Evolutionary conservation across 2,797 vertebrate species (phyloP), one percentile per base, ranked within the genome.

Genomic region (Parauchenoglanis punctatus): DNA sequence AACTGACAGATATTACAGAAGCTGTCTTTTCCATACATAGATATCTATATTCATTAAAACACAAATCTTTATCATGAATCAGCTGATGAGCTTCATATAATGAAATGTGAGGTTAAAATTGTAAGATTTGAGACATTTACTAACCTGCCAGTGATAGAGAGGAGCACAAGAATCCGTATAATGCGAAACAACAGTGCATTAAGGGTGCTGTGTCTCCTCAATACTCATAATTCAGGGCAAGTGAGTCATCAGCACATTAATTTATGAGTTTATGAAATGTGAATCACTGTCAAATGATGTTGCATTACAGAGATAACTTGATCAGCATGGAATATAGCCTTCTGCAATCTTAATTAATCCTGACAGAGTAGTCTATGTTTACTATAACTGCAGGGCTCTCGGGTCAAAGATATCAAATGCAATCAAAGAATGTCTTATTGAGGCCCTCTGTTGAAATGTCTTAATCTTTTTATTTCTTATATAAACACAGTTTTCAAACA

Each of bases 381-480:
- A 95, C 94, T 94, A 93, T 94, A 92, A 94, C 91, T 85, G 77
- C 90, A 93, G 91, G 92, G 93, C 92, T 92, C 94, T 95, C 94
- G 94, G 94, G 95, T 95, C 91, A 91, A 91, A 88, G 87, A 88
- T 93, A 93, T 91, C 91, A 93, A 93, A 94, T 92, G 90, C 87
- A 91, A 84, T 93, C 93, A 94, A 93, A 91, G 91, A 93, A 95
- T 94, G 95, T 96, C 96, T 96, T 96, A 96, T 92, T 85, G 88
- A 90, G 89, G 91, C 89, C 46, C 90, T 83, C 91, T 91, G 90
- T 92, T 94, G 92, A 90, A 85, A 95, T 68, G 95, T 96, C 96
- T 96, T 96, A 93, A 96, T 92, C 91, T 94, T 89, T 92, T 68
- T 76, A 88, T 91, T 89, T 91, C 85, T 86, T 73, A 86, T 84